Evolutionary conservation across 2,888 invertebrate genomes (phyloP), one percentile per base, ranked within the genome.

Genomic region (Spodoptera exigua): DNA sequence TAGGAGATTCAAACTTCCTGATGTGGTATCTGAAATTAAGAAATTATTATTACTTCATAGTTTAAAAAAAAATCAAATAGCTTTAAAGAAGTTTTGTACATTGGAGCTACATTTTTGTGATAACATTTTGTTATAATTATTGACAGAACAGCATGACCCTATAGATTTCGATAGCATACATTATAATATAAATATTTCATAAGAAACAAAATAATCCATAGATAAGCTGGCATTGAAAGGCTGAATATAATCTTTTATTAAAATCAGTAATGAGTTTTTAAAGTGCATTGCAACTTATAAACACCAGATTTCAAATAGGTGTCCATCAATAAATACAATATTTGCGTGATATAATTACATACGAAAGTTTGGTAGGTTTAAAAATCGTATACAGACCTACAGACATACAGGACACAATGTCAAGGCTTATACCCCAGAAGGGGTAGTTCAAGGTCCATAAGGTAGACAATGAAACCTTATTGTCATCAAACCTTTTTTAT

Each of bases 1-100:
- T 54, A 95, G 90, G 78, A 95, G 94, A 85, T 95, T 96, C 78
- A 95, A 83, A 73, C 96, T 96, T 79, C 95, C 95, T 51, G 96
- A 96, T 76, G 95, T 96, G 80, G 94, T 94, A 90, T 94, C 94
- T 94, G 90, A 0, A 91, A 90, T 61, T 21, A 62, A 34, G 14
- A 45, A 10, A 63, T 18, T 5, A 0, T 7, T 7, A 17, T 58
- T 27, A 61, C 17, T n/a, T 4, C 37, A 3, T 7, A 27, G 5
- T 36, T 63, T 47, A 9, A 2, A 5, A 17, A 17, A 0, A 4
- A 3, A 4, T 2, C 0, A 39, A 1, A n/a, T n/a, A n/a, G 7
- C 12, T 18, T 32, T 3, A 14, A 34, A 11, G 0, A 51, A 13
- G 17, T 12, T 48, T 3, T 17, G 9, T 5, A 9, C 3, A 12